Base-by-base conservation (phyloP, 2,888 invertebrate species). In the Conops quadrifasciatus region DNA sequence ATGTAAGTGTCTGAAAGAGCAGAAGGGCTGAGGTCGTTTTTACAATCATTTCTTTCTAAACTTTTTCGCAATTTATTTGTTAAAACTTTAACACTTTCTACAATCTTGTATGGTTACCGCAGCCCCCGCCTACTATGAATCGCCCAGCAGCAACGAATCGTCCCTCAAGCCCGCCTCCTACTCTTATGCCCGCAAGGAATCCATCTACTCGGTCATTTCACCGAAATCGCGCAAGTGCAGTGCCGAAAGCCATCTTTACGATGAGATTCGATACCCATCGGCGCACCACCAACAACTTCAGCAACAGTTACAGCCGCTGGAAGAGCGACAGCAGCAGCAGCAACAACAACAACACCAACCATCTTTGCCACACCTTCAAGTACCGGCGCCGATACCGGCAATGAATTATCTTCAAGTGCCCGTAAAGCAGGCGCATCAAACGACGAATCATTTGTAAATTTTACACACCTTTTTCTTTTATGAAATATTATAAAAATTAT, bases 161-260 rank as follows among this genome's bases (percentile, higher is more conserved):
- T 81, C 83, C 1, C 73, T 78, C 26, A 73, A 64, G 58, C 78
- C 80, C 65, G 79, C 80, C 56, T 79, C 83, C 2, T 85, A 84
- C 71, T 80, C 81, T 43, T 85, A 85, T 73, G 83, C 84, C 11
- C 79, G 85, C 43, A 85, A 84, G 70, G 83, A 84, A 45, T 83
- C 86, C 0, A 75, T 85, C 0, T 86, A 85, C 71, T 85, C 86
- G 4, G 78, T 83, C 2, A 77, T 84, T 4, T 72, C 80, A 43
- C 84, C 85, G 2, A 83, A 84, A 69, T 84, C 83, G 0, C 81
- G 85, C n/a, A 85, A 86, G 62, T 81, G 81, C 58, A 85, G 85
- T 58, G 75, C 83, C 64, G 85, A 85, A 26, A 84, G 84, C 26
- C 86, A 85, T 77, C 75, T 86, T 19, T 87, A 82, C 66, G 83